These are phyloP conservation scores for Xiphias gladius DNA, from an alignment of 2,113 vertebrate genomes.

Conservation along the genomic window DNA sequence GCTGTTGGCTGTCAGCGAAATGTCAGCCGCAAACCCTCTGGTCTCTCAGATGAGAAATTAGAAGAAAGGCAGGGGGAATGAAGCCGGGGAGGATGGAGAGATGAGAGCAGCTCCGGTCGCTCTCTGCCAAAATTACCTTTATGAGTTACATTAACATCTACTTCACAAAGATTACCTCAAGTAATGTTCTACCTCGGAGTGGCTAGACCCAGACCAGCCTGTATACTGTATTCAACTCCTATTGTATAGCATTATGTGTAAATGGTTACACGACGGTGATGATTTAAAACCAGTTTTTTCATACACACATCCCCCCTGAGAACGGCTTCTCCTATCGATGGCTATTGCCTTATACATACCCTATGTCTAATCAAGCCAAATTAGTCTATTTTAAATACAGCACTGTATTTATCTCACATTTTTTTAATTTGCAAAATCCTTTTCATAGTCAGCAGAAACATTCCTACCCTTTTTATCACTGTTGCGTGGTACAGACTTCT, in stretches of 20 bases:
- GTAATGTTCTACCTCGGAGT: not conserved
- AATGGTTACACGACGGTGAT: too few relatives aligned
- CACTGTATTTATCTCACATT: not conserved
- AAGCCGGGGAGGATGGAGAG: not conserved
- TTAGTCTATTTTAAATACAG: too few relatives aligned
- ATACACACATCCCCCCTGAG: too few relatives aligned
- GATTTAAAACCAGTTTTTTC: too few relatives aligned
- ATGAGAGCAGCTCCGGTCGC: not conserved
- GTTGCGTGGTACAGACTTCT: not conserved
- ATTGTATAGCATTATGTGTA: not conserved
- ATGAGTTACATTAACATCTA: not conserved
- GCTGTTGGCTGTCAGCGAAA: constrained; percentile 58
- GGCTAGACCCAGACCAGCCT: not conserved
- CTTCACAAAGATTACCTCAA: not conserved
- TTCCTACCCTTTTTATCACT: not conserved
- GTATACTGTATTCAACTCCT: not conserved
- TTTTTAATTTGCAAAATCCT: not conserved
- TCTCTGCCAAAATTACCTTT: constrained; percentile 11
- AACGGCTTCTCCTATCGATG: too few relatives aligned
- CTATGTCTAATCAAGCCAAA: too few relatives aligned
- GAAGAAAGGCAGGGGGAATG: constrained; percentile 16
- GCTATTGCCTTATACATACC: too few relatives aligned
- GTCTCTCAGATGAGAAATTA: constrained; percentile 63
- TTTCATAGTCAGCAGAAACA: too few relatives aligned
- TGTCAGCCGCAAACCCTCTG: constrained; percentile 44